Evolutionary conservation across 2,113 vertebrate genomes (phyloP), one percentile per base, ranked within the genome.

Genomic region (Siphamia tubifer): DNA sequence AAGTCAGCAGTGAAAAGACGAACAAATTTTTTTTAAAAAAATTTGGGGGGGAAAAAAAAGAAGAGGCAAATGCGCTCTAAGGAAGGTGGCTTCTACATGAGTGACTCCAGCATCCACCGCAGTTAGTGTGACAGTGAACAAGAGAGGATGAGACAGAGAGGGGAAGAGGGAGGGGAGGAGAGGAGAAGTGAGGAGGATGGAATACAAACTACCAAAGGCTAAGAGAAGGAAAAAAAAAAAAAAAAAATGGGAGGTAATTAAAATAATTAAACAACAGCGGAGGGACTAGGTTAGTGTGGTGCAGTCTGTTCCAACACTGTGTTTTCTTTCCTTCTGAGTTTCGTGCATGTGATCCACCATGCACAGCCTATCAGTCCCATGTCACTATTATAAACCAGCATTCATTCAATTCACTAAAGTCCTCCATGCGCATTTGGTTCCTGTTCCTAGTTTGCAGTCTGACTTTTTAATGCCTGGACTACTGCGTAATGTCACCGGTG

Each of bases 91-190:
- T 87, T 84, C 74, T 78, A 84, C 81, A 81, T 83, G 83, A 82
- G 56, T 77, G 83, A 87, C 47, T 89, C 68, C 76, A 45, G 81
- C 77, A 77, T 82, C 75, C 61, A 62, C 49, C 44, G 57, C 82
- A 75, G 79, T 83, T 74, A 71, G 84, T 82, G 83, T 87, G 84
- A 88, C 85, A 91, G 76, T 54, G 78, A 86, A 79, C 71, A 74
- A 80, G 83, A 83, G 66, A 74, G 68, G 77, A 88, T 72, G 73
- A 85, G 87, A 83, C 72, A 76, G 68, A 60, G 81, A 65, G 77
- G 74, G 54, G 36, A 38, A 60, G 52, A 70, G 65, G 77, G 62
- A 67, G 67, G 65, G 67, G 64, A 52, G 38, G 57, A 61, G 73
- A 42, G 34, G 69, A 38, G 49, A 36, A 51, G 65, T 74, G 79